These are phyloP conservation scores for Plectrocnemia conspersa DNA, from an alignment of 1,140 invertebrate species.

Conservation along the genomic window DNA sequence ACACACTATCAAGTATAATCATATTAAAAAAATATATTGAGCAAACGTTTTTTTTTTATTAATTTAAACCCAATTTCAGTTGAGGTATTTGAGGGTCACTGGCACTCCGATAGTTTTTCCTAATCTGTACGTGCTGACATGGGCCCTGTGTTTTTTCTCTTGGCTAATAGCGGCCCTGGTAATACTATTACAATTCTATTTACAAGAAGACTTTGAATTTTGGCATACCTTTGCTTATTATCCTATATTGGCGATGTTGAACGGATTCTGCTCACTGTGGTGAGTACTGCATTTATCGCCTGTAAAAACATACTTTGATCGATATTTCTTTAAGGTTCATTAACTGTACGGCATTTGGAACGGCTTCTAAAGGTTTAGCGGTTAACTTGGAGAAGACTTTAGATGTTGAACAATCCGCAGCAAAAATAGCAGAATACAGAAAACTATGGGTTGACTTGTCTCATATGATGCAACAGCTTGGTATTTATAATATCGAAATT, in stretches of 20 bases:
- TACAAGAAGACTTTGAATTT: conserved; percentile 61
- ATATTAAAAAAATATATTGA: background rate
- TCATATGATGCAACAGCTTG: conserved; percentile 68
- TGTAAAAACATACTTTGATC: no score
- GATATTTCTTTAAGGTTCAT: conserved; percentile 53
- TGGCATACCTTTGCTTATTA: conserved; percentile 67
- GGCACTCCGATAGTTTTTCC: conserved; percentile 59
- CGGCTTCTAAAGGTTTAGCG: conserved; percentile 57
- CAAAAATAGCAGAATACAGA: conserved; percentile 58
- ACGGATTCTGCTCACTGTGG: conserved; percentile 63
- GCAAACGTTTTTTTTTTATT: conserved; percentile 10
- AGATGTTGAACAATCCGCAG: conserved; percentile 54
- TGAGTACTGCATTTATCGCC: conserved; percentile 31
- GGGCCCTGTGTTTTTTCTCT: conserved; percentile 57
- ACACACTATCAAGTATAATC: conserved; percentile 58
- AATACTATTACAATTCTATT: conserved; percentile 60
- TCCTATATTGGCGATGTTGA: conserved; percentile 64
- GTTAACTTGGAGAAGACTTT: conserved; percentile 56
- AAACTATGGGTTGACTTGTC: conserved; percentile 65
- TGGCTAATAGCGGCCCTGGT: conserved; percentile 58
- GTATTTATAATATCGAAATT: no score
- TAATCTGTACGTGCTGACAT: conserved; percentile 56
- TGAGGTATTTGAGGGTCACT: conserved; percentile 61
- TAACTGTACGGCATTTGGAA: conserved; percentile 63
- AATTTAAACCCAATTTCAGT: conserved; percentile 42